A percentile compares a stretch with the other conserved stretches of the same genome.
phyloP scores from a whole-genome alignment of 2,797 vertebrate genomes.

The Aphelocoma californica region DNA sequence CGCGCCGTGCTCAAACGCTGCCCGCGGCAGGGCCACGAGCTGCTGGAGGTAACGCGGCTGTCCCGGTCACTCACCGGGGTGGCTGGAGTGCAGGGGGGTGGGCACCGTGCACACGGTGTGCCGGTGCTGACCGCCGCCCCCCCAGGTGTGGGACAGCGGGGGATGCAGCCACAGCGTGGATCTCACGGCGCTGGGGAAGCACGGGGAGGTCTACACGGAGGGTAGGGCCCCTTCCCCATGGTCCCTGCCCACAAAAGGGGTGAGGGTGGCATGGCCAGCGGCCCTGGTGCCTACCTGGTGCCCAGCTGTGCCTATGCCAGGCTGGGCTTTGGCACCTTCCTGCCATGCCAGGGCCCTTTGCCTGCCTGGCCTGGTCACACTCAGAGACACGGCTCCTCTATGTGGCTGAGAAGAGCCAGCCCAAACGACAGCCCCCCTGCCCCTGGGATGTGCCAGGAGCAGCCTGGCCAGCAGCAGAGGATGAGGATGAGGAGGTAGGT shows the following conservation, averaged over 20 bases:
- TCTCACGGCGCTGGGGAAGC: neutral
- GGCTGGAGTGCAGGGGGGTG: rapidly evolving
- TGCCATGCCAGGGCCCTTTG: slow-evolving; percentile 84
- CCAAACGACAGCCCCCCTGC: slow-evolving; percentile 82
- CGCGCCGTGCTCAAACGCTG: neutral
- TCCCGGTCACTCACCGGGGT: rapidly evolving
- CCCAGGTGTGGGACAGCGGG: neutral
- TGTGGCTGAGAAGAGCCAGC: slow-evolving; percentile 88
- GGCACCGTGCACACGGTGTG: rapidly evolving
- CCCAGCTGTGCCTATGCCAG: neutral
- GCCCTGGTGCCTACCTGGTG: neutral
- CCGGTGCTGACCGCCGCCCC: rapidly evolving
- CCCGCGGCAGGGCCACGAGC: neutral
- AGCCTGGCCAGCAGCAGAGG: neutral
- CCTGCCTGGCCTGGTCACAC: slow-evolving; percentile 91
- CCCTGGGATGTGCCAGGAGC: slow-evolving; percentile 13
- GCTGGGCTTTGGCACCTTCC: neutral
- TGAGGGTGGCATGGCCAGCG: rapidly evolving
- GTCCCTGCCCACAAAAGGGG: rapidly evolving
- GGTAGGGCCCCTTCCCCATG: neutral
- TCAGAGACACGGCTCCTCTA: slow-evolving; percentile 90
- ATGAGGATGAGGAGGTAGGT: neutral
- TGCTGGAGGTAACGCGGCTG: neutral
- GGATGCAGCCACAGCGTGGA: slow-evolving; percentile 36
- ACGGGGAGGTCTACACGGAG: slow-evolving; percentile 6